These are phyloP conservation scores for Nebria brevicollis DNA, from an alignment of 2,888 invertebrate species.

Conservation along the genomic window DNA sequence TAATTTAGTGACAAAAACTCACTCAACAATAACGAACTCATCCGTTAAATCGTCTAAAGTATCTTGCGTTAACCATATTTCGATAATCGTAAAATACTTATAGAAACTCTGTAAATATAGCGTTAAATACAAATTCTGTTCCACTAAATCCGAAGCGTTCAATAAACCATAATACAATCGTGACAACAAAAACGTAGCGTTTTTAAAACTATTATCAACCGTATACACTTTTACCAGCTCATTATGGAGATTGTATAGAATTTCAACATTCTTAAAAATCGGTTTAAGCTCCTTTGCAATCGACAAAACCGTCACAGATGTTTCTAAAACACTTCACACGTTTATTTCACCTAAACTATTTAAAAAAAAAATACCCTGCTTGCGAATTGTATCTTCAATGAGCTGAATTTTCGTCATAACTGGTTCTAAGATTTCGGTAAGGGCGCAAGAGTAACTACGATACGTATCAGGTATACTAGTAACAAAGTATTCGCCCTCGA, in stretches of 20 bases:
- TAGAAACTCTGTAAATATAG: slow-evolving; percentile 58
- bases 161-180: slow-evolving; percentile 55
- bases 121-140: slow-evolving; percentile 58
- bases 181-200: slow-evolving; percentile 55
- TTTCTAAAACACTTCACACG: slow-evolving; percentile 54
- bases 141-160: slow-evolving; percentile 54
- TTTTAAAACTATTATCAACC: slow-evolving; percentile 50
- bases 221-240: slow-evolving; percentile 53
- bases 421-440: slow-evolving; percentile 55
- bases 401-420: slow-evolving; percentile 54
- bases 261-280: slow-evolving; percentile 54
- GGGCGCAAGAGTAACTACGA: slow-evolving; percentile 54
- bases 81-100: slow-evolving; percentile 57
- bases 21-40: slow-evolving; percentile 59
- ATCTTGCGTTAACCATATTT: slow-evolving; percentile 59
- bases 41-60: slow-evolving; percentile 54
- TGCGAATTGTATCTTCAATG: slow-evolving; percentile 56
- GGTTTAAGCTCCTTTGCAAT: slow-evolving; percentile 53
- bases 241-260: slow-evolving; percentile 55
- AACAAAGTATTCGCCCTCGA: slow-evolving; percentile 48
- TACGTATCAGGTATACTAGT: slow-evolving; percentile 55
- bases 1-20: slow-evolving; percentile 42
- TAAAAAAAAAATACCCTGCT: slow-evolving; percentile 55
- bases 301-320: slow-evolving; percentile 57
- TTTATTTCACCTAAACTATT: neutral